Evolutionary conservation across 2,888 invertebrate genomes (phyloP).

Genomic region (Cheilosia variabilis): DNA sequence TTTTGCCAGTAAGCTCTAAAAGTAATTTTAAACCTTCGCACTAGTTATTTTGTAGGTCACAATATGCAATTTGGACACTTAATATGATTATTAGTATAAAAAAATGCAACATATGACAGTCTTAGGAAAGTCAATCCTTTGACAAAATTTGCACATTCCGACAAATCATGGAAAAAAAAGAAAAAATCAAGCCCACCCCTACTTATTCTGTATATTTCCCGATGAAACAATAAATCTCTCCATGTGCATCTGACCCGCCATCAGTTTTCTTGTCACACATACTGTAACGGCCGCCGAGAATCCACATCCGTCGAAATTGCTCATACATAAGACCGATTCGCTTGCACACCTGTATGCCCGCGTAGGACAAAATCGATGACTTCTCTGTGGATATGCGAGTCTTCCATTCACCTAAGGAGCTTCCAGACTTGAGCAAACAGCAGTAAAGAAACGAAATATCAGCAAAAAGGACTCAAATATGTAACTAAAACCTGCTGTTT

Average conservation of each 20-base stretch:
- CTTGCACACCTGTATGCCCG: neutral
- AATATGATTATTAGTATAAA: too few species aligned
- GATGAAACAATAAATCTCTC: neutral
- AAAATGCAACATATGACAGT: too few species aligned
- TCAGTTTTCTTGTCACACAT: conserved; percentile 5
- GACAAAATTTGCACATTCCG: too few species aligned
- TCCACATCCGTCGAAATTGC: neutral
- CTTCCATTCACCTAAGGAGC: conserved; percentile 8
- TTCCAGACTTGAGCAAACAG: conserved; percentile 13
- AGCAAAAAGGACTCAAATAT: conserved; percentile 33
- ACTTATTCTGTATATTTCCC: too few species aligned
- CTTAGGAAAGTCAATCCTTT: too few species aligned
- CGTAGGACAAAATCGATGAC: neutral
- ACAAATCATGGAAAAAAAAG: too few species aligned
- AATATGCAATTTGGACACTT: too few species aligned
- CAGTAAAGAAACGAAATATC: conserved; percentile 36
- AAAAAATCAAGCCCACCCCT: too few species aligned
- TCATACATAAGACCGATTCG: neutral
- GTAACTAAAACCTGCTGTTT: neutral
- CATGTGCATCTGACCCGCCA: too few species aligned
- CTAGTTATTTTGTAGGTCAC: too few species aligned
- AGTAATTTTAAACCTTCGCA: too few species aligned
- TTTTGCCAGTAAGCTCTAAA: too few species aligned
- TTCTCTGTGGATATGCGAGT: neutral
- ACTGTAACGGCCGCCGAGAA: neutral